Evolutionary conservation across 2,797 vertebrate genomes (phyloP), one percentile per base, ranked within the genome.

Genomic region (Semaprochilodus insignis): DNA sequence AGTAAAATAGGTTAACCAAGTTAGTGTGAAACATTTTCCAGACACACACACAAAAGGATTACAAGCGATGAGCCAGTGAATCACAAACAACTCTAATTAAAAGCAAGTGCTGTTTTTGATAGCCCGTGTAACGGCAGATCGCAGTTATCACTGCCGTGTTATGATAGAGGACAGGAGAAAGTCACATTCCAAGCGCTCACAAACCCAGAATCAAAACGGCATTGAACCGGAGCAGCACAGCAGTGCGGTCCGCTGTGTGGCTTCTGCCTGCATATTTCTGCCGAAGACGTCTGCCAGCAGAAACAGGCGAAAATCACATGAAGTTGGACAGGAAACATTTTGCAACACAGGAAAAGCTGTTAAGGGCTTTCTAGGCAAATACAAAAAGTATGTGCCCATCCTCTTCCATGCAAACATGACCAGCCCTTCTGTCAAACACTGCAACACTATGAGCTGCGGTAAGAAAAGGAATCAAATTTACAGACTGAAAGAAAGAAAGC

Each of bases 321-420:
- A 62, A 82, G 44, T 40, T 14, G 52, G 63, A 70, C 59, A 86
- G 82, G 73, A 84, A 87, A 82, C 76, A 82, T 48, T 78, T 79
- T 76, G 69, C 55, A 51, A 77, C 69, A 70, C 59, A 81, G 84
- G 80, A 87, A 88, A 63, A 71, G 44, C 60, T 83, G 74, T 86
- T 57, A 25, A 51, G 16, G 8, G 63, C 72, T 78, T 23, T 19
- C 23, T 13, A 62, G n/a, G 55, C 71, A 69, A 54, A 57, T n/a
- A 36, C 54, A 31, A 70, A 62, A 52, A 23, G 60, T 51, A 57
- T 27, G 31, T 31, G 25, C 3, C 23, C 44, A 16, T 55, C 19
- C 44, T 76, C 59, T 60, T 77, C 27, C 8, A 81, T 31, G 36
- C 31, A 73, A 69, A 55, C 34, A 67, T 6, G 19, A 69, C 44